phyloP scores from a whole-genome alignment of 1,140 invertebrate species.

The Brachionus koreanus region DNA sequence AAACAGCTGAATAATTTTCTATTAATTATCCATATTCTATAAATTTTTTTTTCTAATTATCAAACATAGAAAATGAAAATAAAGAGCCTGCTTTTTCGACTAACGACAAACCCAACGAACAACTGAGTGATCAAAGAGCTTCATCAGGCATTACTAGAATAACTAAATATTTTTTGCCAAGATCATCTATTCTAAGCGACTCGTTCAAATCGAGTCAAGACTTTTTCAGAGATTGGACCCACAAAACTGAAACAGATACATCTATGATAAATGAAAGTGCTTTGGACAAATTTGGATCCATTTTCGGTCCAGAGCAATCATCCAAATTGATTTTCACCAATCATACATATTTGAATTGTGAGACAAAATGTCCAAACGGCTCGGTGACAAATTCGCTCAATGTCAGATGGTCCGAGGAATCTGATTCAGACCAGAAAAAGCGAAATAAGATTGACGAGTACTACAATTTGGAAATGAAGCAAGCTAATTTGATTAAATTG shows the following conservation, averaged over 20 bases:
- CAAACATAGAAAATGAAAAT: background rate
- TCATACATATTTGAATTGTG: background rate
- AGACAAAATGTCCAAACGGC: background rate
- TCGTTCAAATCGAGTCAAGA: background rate
- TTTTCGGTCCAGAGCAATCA: conserved; percentile 24
- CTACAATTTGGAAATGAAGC: conserved; percentile 22
- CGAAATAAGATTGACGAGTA: conserved; percentile 34
- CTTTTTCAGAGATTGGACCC: background rate
- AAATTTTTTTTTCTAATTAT: background rate
- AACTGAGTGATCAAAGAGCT: background rate
- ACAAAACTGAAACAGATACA: background rate
- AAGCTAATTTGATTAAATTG: background rate
- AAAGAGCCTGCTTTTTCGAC: background rate
- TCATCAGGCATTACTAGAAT: background rate
- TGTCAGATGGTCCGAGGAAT: background rate
- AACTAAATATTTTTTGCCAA: background rate
- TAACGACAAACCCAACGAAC: background rate
- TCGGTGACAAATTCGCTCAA: background rate
- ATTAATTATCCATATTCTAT: background rate
- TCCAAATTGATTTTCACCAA: background rate
- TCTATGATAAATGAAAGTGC: conserved; percentile 19
- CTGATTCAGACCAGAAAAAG: background rate
- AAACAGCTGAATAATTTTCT: conserved; percentile 14
- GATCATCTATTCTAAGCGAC: background rate
- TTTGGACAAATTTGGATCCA: conserved; percentile 6